phyloP scores from a whole-genome alignment of 2,113 vertebrate species.

The Indicator indicator region DNA sequence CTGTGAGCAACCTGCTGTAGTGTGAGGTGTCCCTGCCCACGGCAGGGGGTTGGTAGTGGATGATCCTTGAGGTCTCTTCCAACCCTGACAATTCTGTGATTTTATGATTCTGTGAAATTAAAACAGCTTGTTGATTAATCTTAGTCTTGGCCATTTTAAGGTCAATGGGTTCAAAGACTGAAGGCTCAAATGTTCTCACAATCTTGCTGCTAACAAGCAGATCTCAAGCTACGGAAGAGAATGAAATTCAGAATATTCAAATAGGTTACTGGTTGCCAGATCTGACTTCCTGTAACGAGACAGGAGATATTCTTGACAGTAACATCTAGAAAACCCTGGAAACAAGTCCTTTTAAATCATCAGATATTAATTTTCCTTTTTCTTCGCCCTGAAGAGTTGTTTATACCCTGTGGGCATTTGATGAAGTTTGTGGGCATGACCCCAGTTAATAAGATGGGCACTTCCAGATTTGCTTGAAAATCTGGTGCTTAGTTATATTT shows the following conservation, averaged over 20 bases:
- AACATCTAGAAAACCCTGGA: background rate
- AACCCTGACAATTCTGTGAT: too few species aligned
- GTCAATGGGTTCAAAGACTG: background rate
- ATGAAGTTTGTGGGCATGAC: background rate
- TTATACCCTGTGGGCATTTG: background rate
- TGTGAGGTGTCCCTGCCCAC: too few species aligned
- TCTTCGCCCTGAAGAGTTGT: background rate
- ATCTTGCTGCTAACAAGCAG: background rate
- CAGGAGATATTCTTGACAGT: background rate
- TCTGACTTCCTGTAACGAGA: background rate
- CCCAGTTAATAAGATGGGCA: background rate
- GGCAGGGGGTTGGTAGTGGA: too few species aligned
- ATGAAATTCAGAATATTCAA: background rate
- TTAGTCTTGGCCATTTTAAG: background rate
- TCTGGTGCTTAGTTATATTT: background rate
- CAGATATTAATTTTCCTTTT: background rate
- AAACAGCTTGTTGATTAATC: background rate
- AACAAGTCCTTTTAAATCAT: background rate
- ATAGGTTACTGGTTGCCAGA: background rate
- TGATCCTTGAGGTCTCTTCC: too few species aligned
- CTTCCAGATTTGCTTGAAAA: background rate
- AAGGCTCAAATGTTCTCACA: background rate
- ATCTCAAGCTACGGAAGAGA: background rate
- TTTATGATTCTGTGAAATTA: background rate
- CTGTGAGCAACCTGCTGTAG: too few species aligned